These are phyloP conservation scores for Coracopsis vasa DNA, from an alignment of 2,113 vertebrate genomes.

Conservation along the genomic window DNA sequence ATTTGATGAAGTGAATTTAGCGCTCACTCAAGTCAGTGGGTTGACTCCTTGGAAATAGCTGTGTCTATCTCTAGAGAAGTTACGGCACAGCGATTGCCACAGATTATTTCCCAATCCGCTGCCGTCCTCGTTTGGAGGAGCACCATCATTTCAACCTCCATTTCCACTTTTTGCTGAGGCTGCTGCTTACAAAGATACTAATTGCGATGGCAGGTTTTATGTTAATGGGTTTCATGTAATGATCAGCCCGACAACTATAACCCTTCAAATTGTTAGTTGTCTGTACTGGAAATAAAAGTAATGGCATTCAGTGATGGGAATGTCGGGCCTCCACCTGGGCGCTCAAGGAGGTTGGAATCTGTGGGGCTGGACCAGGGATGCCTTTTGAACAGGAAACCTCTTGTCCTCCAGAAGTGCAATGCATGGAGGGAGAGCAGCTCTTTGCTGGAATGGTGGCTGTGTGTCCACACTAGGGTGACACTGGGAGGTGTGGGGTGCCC, in stretches of 20 bases:
- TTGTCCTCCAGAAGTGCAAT: neutral
- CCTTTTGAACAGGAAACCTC: neutral
- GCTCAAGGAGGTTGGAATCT: accelerated
- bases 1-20: slow-evolving; percentile 9
- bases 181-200: slow-evolving; percentile 48
- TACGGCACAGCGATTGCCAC: neutral
- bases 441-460: neutral
- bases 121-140: slow-evolving; percentile 1
- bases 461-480: neutral
- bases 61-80: neutral
- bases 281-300: neutral
- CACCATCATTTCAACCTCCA: slow-evolving; percentile 31
- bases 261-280: neutral
- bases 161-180: slow-evolving; percentile 55
- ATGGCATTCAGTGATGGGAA: neutral
- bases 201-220: slow-evolving; percentile 51
- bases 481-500: neutral
- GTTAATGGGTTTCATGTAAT: slow-evolving; percentile 39
- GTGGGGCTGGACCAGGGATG: neutral
- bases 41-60: neutral
- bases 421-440: neutral
- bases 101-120: slow-evolving; percentile 33
- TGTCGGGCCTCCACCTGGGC: neutral
- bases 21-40: neutral
- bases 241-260: neutral